Conservation (phyloP, 2,797 vertebrate species). For the Eptatretus atami region DNA sequence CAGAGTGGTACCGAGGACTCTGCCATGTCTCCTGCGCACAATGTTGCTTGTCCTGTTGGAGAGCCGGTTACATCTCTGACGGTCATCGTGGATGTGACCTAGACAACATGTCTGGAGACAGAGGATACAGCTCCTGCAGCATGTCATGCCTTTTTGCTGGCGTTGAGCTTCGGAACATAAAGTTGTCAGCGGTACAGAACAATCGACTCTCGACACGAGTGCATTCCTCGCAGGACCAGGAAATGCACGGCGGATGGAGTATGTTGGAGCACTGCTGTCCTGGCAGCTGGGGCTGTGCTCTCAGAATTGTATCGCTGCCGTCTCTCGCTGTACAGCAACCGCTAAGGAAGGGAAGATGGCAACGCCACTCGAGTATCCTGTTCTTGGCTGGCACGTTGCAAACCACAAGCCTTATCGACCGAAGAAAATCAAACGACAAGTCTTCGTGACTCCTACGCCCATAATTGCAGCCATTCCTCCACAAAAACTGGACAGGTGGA, state of each 20-base stretch:
- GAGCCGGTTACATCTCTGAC: not conserved
- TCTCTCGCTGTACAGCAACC: not conserved
- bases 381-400: constrained; percentile 1
- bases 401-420: not conserved
- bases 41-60: constrained; percentile 8
- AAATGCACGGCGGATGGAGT: not conserved
- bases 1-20: constrained; percentile 63
- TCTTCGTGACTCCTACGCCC: constrained; percentile 26
- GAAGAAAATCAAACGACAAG: not conserved
- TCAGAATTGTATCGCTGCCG: not conserved
- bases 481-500: constrained; percentile 27
- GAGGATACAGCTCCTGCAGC: not conserved
- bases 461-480: constrained; percentile 35
- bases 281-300: constrained; percentile 1
- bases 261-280: not conserved
- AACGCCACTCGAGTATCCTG: not conserved
- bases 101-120: not conserved
- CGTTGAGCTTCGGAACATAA: not conserved
- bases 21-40: constrained; percentile 17
- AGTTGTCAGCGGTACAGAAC: not conserved
- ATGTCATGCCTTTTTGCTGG: not conserved
- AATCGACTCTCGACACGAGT: not conserved
- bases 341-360: constrained; percentile 1
- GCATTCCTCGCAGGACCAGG: not conserved
- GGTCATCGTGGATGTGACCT: not conserved